phyloP scores from a whole-genome alignment of 2,888 invertebrate genomes.

The Julus scandinavius region DNA sequence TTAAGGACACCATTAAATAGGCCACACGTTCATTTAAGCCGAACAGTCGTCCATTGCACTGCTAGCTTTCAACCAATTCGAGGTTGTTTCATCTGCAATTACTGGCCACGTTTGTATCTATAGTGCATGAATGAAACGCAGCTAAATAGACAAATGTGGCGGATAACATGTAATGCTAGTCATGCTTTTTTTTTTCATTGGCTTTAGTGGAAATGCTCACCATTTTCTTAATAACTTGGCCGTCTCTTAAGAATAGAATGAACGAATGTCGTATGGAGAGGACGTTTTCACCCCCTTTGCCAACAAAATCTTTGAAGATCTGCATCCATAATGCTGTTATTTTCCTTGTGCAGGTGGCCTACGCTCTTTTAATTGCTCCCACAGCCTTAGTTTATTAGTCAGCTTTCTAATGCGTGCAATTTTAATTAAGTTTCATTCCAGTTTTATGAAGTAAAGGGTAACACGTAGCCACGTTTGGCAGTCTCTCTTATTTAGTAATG shows the following conservation, averaged over 20 bases:
- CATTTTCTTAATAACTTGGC: background rate
- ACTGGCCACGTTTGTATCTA: background rate
- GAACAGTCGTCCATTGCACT: background rate
- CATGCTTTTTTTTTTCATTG: background rate
- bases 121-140: slow-evolving; percentile 5
- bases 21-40: slow-evolving; percentile 31
- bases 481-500: background rate
- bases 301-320: slow-evolving; percentile 5
- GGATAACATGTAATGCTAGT: background rate
- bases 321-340: background rate
- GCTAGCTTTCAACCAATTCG: background rate
- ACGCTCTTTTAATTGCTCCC: slow-evolving; percentile 33
- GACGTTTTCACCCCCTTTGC: background rate
- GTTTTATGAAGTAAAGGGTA: background rate
- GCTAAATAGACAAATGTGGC: slow-evolving; percentile 6
- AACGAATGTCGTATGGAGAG: background rate
- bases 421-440: slow-evolving; percentile 13
- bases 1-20: slow-evolving; percentile 20
- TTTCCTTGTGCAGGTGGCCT: slow-evolving; percentile 5
- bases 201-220: background rate
- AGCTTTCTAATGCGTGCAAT: background rate
- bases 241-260: background rate
- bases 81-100: slow-evolving; percentile 23
- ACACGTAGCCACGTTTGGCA: background rate
- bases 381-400: slow-evolving; percentile 12